Base-by-base conservation (phyloP, 2,113 vertebrate genomes). In the Prunella himalayana region DNA sequence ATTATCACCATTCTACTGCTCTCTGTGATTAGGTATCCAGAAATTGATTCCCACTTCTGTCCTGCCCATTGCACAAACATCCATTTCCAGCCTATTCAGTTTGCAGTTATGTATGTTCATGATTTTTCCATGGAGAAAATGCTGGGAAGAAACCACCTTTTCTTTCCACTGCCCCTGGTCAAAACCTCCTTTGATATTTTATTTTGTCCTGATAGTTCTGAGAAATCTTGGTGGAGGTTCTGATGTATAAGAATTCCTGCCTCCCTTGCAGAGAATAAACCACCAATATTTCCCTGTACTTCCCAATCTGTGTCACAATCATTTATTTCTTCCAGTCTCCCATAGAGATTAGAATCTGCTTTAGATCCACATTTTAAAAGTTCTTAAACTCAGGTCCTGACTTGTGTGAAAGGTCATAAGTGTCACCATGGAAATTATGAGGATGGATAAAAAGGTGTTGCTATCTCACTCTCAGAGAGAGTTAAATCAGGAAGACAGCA, bases 11-110 rank as follows among this genome's bases (percentile, higher is more conserved):
- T 65, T 66, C 33, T 33, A 15, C 64, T 84, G 30, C 15, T 35
- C 31, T 73, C 22, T 95, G 30, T 86, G 78, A 78, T 81, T 80
- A 86, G 50, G 7, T 44, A 53, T 86, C 88, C 68, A 86, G 76
- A 73, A 86, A 77, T 6, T 57, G 54, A 70, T 77, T 90, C 25
- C 23, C 30, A 10, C n/a, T 88, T 86, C 83, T 17, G 1, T 70
- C 22, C 59, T 88, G n/a, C 37, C 28, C 13, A 1, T 73, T 80
- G 47, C 68, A 77, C 50, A 66, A 73, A 53, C 6, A 33, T 44
- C 33, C 50, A 51, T 45, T 88, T 88, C 70, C 35, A 92, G 11
- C 11, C 31, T 64, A 17, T 56, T 92, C 61, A 25, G 10, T 47
- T 64, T 44, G 7, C 27, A 76, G 14, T 27, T n/a, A 35, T 28